Evolutionary conservation across 2,113 vertebrate genomes (phyloP).

Genomic region (Xenopus tropicalis): DNA sequence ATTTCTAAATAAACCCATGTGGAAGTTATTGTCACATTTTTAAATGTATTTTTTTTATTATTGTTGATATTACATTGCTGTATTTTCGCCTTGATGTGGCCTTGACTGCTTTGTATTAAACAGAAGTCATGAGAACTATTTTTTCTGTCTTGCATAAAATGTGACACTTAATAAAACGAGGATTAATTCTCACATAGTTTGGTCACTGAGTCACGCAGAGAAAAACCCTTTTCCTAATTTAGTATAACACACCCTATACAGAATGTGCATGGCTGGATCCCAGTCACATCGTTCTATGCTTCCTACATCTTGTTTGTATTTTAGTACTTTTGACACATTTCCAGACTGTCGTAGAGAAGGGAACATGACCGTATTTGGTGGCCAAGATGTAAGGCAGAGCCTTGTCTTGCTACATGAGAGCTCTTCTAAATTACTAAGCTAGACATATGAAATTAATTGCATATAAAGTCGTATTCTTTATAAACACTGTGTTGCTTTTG

Average conservation of each 20-base stretch:
- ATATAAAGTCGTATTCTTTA: too few relatives aligned
- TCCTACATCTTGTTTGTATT: neutral
- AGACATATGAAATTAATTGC: too few relatives aligned
- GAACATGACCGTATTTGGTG: neutral
- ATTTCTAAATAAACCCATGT: neutral
- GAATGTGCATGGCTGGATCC: neutral
- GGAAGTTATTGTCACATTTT: neutral
- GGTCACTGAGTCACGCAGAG: neutral
- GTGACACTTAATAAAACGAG: neutral
- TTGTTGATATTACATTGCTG: neutral
- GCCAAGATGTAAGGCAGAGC: neutral
- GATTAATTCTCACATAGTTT: neutral
- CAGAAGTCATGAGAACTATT: neutral
- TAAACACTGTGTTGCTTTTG: too few relatives aligned
- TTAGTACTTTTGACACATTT: neutral
- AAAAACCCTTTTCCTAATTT: neutral
- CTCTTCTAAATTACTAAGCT: too few relatives aligned
- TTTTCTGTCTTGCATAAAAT: constrained; percentile 3
- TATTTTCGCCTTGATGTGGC: constrained; percentile 15
- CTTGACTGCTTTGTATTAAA: constrained; percentile 9
- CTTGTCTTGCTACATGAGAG: neutral
- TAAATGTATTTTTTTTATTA: neutral
- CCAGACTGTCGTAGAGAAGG: neutral
- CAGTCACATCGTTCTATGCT: neutral
- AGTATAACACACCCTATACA: neutral